A percentile compares a stretch with the other conserved stretches of the same genome.
Evolutionary conservation across 1,140 invertebrate species (phyloP).

Genomic region (Leptoteleia sp.): DNA sequence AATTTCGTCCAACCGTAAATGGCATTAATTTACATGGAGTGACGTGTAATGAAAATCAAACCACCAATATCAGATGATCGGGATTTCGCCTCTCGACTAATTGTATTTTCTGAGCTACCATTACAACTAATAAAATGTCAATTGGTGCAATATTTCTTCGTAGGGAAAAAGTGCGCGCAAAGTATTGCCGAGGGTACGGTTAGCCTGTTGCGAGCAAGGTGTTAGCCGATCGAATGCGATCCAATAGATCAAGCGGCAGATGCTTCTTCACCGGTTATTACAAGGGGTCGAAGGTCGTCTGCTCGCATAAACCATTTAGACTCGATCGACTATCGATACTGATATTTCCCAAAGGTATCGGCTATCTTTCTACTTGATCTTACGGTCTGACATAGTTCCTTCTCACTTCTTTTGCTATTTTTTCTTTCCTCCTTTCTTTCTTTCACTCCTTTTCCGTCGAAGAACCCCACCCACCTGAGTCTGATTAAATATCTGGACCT

Average conservation of each 20-base stretch:
- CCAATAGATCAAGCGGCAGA: constrained; percentile 79
- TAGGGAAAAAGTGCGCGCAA: constrained; percentile 46
- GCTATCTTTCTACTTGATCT: constrained; percentile 70
- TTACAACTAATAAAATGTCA: constrained; percentile 59
- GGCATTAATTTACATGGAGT: too few species aligned
- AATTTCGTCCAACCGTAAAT: too few species aligned
- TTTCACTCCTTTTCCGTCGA: constrained; percentile 55
- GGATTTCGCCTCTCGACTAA: constrained; percentile 35
- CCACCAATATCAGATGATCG: constrained; percentile 20
- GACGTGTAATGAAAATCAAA: too few species aligned
- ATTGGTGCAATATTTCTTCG: constrained; percentile 56
- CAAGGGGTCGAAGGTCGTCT: constrained; percentile 75
- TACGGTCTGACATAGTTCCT: constrained; percentile 65
- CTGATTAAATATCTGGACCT: constrained; percentile 73
- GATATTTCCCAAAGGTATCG: constrained; percentile 79
- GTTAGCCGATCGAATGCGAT: constrained; percentile 76
- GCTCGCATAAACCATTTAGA: constrained; percentile 79
- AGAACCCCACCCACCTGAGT: constrained; percentile 71
- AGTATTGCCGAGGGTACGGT: constrained; percentile 61
- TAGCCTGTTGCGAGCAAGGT: constrained; percentile 66
- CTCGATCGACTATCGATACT: constrained; percentile 77
- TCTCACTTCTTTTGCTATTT: constrained; percentile 35
- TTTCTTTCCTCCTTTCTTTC: constrained; percentile 27
- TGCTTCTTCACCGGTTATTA: constrained; percentile 77
- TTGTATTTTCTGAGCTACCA: constrained; percentile 52